Base-by-base conservation (phyloP, 2,113 vertebrate genomes). In the Crotophaga sulcirostris region DNA sequence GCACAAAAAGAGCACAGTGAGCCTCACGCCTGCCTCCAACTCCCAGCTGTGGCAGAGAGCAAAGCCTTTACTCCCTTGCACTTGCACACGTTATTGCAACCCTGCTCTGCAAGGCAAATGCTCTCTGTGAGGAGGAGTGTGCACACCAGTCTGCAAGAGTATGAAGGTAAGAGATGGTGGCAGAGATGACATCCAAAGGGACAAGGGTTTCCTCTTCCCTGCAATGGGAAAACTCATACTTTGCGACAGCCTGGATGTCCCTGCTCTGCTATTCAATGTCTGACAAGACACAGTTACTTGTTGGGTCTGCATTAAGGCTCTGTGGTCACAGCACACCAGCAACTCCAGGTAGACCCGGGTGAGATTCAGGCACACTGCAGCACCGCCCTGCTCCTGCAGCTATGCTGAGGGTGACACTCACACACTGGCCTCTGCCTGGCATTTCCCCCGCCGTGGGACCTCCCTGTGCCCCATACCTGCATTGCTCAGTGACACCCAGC, bases 371-470 rank as follows among this genome's bases (percentile, higher is more conserved):
- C 51, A 51, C 31, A 0, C 19, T 1, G 6, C 1, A 1, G 64
- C 63, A 59, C 34, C 58, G 68, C 58, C 26, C 28, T 14, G 26
- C 63, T 80, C 45, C 15, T 8, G 21, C 10, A 66, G 47, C 47
- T 67, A 54, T 60, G 44, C 40, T 0, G 0, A 52, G 20, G 55
- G 34, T 8, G 38, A 52, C 0, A 0, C 34, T 63, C 8, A 10
- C 8, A 36, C 3, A 0, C 14, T 47, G 45, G 13, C 47, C 38
- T 77, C 38, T 81, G 51, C 44, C 26, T 47, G 28, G 58, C 6
- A 1, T 15, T 54, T 49, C 2, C 5, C 17, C 1, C 1, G 59
- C 49, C 3, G 0, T 5, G 10, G 78, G 16, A 69, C 11, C 34
- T 51, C 34, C 24, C 29, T 2, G 2, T 36, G 64, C 15, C 34